Evolutionary conservation across 1,140 invertebrate species (phyloP).

Genomic region (Zophobas morio): DNA sequence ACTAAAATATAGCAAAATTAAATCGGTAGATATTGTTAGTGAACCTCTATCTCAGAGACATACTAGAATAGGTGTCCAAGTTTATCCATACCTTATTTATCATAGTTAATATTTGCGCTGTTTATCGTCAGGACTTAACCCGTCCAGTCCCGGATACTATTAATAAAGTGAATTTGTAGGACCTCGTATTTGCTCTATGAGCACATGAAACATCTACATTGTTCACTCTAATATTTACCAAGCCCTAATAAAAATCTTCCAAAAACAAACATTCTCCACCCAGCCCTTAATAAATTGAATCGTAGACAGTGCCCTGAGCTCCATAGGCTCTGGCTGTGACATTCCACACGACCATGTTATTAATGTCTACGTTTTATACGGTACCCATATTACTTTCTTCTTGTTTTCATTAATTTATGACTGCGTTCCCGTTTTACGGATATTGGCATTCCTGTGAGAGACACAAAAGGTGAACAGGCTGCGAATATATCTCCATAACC

Average conservation of each 20-base stretch:
- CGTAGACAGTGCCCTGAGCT: conserved; percentile 28
- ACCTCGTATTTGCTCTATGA: too few species aligned
- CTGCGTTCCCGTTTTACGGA: conserved; percentile 24
- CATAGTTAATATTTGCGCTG: too few species aligned
- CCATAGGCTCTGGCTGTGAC: conserved; percentile 20
- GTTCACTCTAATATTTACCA: not conserved
- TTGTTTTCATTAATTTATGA: conserved; percentile 43
- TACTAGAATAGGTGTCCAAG: too few species aligned
- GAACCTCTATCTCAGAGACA: too few species aligned
- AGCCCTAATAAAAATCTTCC: conserved; percentile 12
- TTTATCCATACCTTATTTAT: too few species aligned
- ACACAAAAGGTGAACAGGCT: conserved; percentile 31
- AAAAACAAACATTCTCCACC: conserved; percentile 3
- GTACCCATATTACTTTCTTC: conserved; percentile 34
- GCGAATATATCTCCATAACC: conserved; percentile 33
- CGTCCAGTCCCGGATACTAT: too few species aligned
- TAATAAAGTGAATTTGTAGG: too few species aligned
- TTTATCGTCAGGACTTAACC: too few species aligned
- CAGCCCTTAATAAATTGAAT: conserved; percentile 26
- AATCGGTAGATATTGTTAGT: too few species aligned
- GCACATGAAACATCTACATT: too few species aligned
- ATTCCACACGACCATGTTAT: conserved; percentile 26
- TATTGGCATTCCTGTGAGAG: conserved; percentile 39
- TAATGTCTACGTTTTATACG: conserved; percentile 37
- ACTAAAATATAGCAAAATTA: too few species aligned